A percentile compares a stretch with the other conserved stretches of the same genome.
Evolutionary conservation across 2,888 invertebrate genomes (phyloP).

Genomic region (Aleiodes testaceus): DNA sequence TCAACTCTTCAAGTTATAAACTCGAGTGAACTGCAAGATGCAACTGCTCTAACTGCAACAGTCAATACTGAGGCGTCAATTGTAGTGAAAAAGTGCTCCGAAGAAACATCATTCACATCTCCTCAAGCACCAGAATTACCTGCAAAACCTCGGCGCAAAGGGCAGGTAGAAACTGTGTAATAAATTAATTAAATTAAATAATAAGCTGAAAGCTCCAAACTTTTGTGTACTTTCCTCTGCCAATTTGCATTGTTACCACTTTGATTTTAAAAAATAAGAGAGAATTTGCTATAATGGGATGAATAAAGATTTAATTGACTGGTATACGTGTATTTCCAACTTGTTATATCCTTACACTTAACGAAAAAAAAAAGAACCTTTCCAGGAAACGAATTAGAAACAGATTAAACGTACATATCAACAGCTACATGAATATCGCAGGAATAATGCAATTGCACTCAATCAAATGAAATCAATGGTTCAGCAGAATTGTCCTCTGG

Average conservation of each 20-base stretch:
- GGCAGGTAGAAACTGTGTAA: conserved; percentile 79
- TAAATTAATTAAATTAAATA: neutral
- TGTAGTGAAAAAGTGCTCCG: conserved; percentile 73
- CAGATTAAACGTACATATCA: conserved; percentile 7
- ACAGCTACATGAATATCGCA: conserved; percentile 16
- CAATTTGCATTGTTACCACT: conserved; percentile 48
- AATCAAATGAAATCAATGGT: conserved; percentile 85
- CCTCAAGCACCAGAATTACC: conserved; percentile 69
- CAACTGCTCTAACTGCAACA: conserved; percentile 45
- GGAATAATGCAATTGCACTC: conserved; percentile 6
- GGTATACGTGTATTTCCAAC: conserved; percentile 4
- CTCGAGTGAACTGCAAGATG: conserved; percentile 45
- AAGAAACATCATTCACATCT: conserved; percentile 87
- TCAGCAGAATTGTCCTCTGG: conserved; percentile 79
- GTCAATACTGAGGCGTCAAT: conserved; percentile 48
- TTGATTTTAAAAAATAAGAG: neutral
- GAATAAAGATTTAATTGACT: neutral
- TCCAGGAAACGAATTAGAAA: conserved; percentile 9
- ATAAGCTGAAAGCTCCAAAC: neutral
- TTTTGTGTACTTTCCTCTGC: neutral
- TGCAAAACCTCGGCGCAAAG: conserved; percentile 74
- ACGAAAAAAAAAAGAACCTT: conserved; percentile 7
- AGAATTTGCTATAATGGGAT: conserved; percentile 3
- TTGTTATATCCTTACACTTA: conserved; percentile 8
- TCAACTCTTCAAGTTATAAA: conserved; percentile 50